Evolutionary conservation across 2,797 vertebrate species (phyloP), one percentile per base, ranked within the genome.

Genomic region (Lutra lutra): DNA sequence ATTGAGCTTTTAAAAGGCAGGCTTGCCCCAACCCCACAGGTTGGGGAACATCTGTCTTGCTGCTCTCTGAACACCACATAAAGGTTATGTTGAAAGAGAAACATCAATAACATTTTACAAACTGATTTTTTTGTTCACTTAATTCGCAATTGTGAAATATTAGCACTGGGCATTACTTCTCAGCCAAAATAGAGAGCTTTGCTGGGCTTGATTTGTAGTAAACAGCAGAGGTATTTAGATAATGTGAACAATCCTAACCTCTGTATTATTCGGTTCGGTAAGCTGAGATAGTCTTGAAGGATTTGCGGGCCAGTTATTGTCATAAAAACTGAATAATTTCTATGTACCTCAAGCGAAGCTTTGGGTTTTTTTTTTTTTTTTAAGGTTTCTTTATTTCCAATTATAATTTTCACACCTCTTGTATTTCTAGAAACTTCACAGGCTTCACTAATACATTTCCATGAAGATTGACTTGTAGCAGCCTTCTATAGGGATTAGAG

Each of bases 381-480:
- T 21, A 92, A 80, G 92, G 29, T 46, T 75, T 95, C 20, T 93
- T 46, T 58, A 79, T 20, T 86, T 78, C 40, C 96, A 64, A 80
- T 94, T 72, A 85, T 91, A 96, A 97, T 98, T 98, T 98, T 97
- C 95, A 95, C 72, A 96, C 86, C 40, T 96, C 54, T 97, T 96
- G 56, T 92, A 95, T 97, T 97, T 98, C 95, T 97, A 91, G 56
- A 96, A 96, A 95, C 70, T 96, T 98, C 90, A 86, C 38, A 91
- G 89, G 93, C 72, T 94, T 79, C 78, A 25, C n/a, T 97, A 97
- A 96, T 96, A 14, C 87, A 94, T 97, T 96, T 98, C 95, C 91
- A 88, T 82, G 87, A 86, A 96, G 95, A 98, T 97, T 97, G 96
- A 98, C 91, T 97, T 98, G 97, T 97, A 88, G 90, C 95, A 95